These are phyloP conservation scores for Periphyllus acericola DNA, from an alignment of 2,888 invertebrate genomes.

Conservation along the genomic window DNA sequence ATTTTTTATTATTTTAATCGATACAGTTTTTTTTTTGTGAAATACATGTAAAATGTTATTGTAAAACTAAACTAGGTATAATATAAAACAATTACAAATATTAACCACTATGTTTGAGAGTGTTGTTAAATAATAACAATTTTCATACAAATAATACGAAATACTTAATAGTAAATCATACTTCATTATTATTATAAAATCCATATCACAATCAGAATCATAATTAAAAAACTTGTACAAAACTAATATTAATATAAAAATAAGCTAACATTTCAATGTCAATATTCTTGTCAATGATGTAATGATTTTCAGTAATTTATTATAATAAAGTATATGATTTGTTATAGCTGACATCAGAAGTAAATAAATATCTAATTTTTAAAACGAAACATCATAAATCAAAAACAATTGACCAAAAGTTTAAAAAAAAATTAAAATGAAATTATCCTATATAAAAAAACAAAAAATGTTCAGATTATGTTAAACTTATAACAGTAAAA, in stretches of 20 bases:
- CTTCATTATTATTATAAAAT: background rate
- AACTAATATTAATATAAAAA: background rate
- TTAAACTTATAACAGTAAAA: background rate
- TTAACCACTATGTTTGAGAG: background rate
- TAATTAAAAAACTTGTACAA: background rate
- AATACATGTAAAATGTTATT: no score
- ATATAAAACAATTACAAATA: background rate
- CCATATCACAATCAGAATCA: background rate
- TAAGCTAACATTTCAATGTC: background rate
- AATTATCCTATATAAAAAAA: background rate
- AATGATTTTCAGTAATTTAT: background rate
- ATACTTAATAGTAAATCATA: background rate
- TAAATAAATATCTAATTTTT: background rate
- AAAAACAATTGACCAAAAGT: background rate
- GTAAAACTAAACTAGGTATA: no score
- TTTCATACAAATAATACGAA: background rate
- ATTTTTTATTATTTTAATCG: no score
- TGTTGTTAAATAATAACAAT: background rate
- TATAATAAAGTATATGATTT: background rate
- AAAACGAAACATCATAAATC: background rate
- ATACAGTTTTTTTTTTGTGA: no score
- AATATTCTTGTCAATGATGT: background rate
- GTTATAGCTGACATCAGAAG: background rate
- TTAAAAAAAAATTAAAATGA: background rate
- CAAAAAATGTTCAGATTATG: background rate